These are phyloP conservation scores for Cryptoblepharus egeriae DNA, from an alignment of 2,797 vertebrate species.

Conservation along the genomic window DNA sequence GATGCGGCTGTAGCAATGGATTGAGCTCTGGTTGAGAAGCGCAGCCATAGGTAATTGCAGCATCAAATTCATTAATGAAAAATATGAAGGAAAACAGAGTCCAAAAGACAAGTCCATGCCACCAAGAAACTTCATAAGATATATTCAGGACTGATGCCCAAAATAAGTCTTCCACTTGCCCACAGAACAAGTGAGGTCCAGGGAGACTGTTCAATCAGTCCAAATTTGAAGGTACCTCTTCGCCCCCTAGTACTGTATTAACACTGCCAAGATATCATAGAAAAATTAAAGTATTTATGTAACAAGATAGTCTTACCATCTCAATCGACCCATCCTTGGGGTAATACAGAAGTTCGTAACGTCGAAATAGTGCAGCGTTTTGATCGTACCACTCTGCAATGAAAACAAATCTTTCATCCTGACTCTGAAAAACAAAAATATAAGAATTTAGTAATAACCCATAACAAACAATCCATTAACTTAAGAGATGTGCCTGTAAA, in stretches of 20 bases:
- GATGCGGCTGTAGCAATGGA: too few relatives aligned
- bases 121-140: too few relatives aligned
- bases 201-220: not conserved
- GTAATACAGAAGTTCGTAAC: slow-evolving; percentile 92
- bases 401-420: slow-evolving; percentile 91
- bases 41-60: not conserved
- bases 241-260: not conserved
- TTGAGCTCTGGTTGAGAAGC: too few relatives aligned
- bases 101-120: not conserved
- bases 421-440: slow-evolving; percentile 66
- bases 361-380: slow-evolving; percentile 86
- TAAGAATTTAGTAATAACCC: slow-evolving; percentile 30
- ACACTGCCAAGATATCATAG: not conserved
- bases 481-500: not conserved
- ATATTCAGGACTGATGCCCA: not conserved
- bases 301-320: slow-evolving; percentile 83
- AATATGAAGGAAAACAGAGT: not conserved
- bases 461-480: not conserved
- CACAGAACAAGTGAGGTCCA: not conserved
- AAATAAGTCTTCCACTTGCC: not conserved
- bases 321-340: slow-evolving; percentile 91
- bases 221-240: not conserved
- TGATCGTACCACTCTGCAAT: slow-evolving; percentile 94
- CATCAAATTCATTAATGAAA: not conserved
- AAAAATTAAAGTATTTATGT: not conserved